These are phyloP conservation scores for Drosophila sucinea DNA, from an alignment of 1,140 invertebrate genomes.

Conservation along the genomic window DNA sequence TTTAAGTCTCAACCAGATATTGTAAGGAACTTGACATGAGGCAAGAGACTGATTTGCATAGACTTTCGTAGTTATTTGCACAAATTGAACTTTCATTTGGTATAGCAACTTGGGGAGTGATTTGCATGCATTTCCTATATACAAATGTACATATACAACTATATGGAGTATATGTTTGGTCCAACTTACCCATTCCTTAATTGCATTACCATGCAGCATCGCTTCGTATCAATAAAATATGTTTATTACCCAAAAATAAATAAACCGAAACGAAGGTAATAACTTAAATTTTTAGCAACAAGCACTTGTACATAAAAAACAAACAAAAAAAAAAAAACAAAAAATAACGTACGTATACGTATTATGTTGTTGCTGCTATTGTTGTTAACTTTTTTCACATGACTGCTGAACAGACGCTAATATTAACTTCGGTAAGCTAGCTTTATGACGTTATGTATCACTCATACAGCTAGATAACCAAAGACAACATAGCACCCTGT, in stretches of 20 bases:
- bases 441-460: conserved; percentile 83
- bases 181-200: neutral
- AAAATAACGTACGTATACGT: conserved; percentile 16
- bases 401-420: conserved; percentile 70
- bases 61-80: conserved; percentile 13
- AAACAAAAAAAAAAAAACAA: conserved; percentile 41
- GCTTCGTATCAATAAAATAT: neutral
- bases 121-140: conserved; percentile 8
- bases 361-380: conserved; percentile 5
- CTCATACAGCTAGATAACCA: conserved; percentile 84
- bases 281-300: conserved; percentile 40
- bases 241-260: conserved; percentile 11
- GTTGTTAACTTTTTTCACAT: conserved; percentile 3
- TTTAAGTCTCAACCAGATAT: neutral
- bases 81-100: conserved; percentile 4
- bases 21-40: neutral
- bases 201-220: conserved; percentile 3
- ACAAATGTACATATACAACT: neutral
- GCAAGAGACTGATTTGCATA: conserved; percentile 14
- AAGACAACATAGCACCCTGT: conserved; percentile 83
- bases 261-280: conserved; percentile 32
- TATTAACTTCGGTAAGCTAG: conserved; percentile 84
- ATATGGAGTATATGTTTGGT: neutral
- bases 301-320: conserved; percentile 48
- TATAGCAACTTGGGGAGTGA: neutral